Evolutionary conservation across 2,888 invertebrate species (phyloP), one percentile per base, ranked within the genome.

Genomic region (Drosophila mimica): DNA sequence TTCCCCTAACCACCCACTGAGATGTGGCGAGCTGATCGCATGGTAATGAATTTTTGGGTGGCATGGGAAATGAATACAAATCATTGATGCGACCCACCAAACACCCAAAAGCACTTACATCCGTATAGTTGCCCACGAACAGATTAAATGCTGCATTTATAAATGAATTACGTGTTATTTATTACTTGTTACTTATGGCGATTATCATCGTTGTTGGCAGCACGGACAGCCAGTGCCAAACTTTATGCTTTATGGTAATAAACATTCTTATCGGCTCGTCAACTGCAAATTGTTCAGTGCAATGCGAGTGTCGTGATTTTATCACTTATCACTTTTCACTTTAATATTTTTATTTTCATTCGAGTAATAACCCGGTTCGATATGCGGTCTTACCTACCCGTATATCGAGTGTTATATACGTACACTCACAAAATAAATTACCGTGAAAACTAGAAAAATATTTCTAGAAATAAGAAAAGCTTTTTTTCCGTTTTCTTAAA

Each of bases 91-190:
- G 20, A n/a, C 54, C n/a, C 34, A 43, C 30, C 43, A 15, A 7
- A 31, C 52, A 30, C 15, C 9, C n/a, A 34, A 33, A 30, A 28
- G 54, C 28, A 48, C 17, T 36, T 30, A 46, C 25, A 61, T 15
- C 51, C 28, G 20, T n/a, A 57, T 30, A 31, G 25, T 34, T 28
- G 36, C 56, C 48, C n/a, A n/a, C 56, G 30, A 53, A 25, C 62
- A 49, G 67, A 64, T 78, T 74, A 79, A 73, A 58, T 49, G 74
- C 57, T 34, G 59, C 63, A 76, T 89, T 76, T 67, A 84, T 67
- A 82, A 84, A 82, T 74, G 76, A 84, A 79, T 82, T 74, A 70
- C 70, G 31, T 63, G 71, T 72, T 82, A 74, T 74, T 78, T 70
- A 82, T 78, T 62, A 54, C 74, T 65, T 62, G 58, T 70, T 52